Conservation (phyloP, 2,888 invertebrate species). For the Ophonus ardosiacus region DNA sequence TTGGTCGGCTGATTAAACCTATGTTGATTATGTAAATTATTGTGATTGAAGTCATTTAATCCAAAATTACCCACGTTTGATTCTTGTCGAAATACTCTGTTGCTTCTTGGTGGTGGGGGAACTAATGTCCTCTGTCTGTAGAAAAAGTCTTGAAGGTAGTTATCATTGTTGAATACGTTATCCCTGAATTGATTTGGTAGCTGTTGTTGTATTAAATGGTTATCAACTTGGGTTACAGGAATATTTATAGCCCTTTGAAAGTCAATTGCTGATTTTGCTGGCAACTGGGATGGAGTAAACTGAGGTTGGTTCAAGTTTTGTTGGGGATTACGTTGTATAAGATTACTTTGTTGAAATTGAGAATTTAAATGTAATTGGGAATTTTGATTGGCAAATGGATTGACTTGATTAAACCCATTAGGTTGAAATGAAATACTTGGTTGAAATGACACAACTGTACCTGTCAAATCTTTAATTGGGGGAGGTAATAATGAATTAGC, state of each 20-base stretch:
- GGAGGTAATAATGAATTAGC: constrained; percentile 63
- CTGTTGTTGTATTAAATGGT: constrained; percentile 68
- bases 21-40: not conserved
- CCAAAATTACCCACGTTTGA: constrained; percentile 71
- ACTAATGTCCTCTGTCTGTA: constrained; percentile 52
- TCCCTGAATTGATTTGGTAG: constrained; percentile 53
- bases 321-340: not conserved
- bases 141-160: constrained; percentile 52
- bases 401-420: constrained; percentile 24
- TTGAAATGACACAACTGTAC: constrained; percentile 75
- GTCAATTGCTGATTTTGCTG: constrained; percentile 71
- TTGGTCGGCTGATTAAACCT: constrained; percentile 16
- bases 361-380: not conserved
- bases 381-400: not conserved
- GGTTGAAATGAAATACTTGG: constrained; percentile 75
- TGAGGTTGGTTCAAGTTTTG: constrained; percentile 70
- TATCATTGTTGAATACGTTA: constrained; percentile 45
- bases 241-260: constrained; percentile 66
- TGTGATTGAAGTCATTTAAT: constrained; percentile 44
- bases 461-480: constrained; percentile 66
- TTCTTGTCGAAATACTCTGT: constrained; percentile 73
- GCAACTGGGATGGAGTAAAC: constrained; percentile 74
- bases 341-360: not conserved
- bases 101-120: constrained; percentile 66
- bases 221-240: constrained; percentile 55